These are phyloP conservation scores for Cephalotes varians DNA, from an alignment of 2,888 invertebrate species.

Conservation along the genomic window DNA sequence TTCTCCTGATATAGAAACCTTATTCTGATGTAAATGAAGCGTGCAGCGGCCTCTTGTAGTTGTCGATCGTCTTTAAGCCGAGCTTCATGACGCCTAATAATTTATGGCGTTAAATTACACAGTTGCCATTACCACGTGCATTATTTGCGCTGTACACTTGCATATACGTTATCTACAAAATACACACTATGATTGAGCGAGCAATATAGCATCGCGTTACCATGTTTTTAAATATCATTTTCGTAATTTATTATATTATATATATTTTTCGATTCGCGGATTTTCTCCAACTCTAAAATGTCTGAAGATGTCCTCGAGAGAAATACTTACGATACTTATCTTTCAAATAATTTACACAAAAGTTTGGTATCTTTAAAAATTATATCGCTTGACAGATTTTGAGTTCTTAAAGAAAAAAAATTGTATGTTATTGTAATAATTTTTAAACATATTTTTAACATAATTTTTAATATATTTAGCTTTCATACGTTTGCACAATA, in stretches of 20 bases:
- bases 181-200: background rate
- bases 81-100: slow-evolving; percentile 26
- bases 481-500: no score
- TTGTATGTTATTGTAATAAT: background rate
- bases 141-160: slow-evolving; percentile 7
- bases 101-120: slow-evolving; percentile 34
- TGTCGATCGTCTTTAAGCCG: slow-evolving; percentile 50
- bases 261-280: background rate
- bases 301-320: background rate
- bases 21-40: background rate
- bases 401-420: background rate
- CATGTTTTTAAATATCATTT: slow-evolving; percentile 10
- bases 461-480: background rate
- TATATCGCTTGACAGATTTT: background rate
- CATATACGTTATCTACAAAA: background rate
- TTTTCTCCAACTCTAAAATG: background rate
- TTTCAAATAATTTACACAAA: background rate
- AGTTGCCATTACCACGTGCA: slow-evolving; percentile 25
- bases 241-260: background rate
- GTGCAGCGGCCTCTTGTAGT: background rate
- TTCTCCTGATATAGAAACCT: background rate
- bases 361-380: background rate
- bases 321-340: background rate
- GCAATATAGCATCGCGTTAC: background rate
- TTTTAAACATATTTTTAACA: background rate